phyloP scores from a whole-genome alignment of 2,797 vertebrate species.

The Brotula barbata region DNA sequence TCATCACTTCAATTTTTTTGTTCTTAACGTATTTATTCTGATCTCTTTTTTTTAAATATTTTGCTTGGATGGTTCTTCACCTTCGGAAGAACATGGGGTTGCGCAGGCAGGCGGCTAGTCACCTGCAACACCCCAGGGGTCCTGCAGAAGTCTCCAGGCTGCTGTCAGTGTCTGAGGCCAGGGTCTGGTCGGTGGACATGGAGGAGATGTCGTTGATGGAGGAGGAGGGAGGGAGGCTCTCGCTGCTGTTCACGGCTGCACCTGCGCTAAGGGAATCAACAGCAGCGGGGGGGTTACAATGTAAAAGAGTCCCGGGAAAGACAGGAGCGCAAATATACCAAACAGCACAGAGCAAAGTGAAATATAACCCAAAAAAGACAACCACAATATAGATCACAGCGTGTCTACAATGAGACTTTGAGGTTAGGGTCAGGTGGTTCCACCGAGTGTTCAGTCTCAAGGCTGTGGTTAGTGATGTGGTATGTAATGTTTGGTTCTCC shows the following conservation, averaged over 20 bases:
- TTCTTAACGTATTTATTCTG: conserved; percentile 60
- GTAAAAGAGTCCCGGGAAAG: conserved; percentile 59
- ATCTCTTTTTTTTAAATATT: conserved; percentile 34
- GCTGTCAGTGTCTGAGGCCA: conserved; percentile 99
- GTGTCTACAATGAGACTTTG: conserved; percentile 42
- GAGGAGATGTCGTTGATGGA: conserved; percentile 99
- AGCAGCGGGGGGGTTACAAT: conserved; percentile 89
- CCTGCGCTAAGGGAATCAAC: conserved; percentile 99
- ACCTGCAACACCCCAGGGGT: conserved; percentile 99
- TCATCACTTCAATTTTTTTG: conserved; percentile 68
- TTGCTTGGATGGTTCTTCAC: conserved; percentile 76
- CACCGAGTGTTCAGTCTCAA: conserved; percentile 4
- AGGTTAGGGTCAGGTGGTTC: conserved; percentile 48
- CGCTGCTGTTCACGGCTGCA: conserved; percentile 99
- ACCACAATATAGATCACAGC: conserved; percentile 45
- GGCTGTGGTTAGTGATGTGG: background rate
- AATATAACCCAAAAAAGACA: conserved; percentile 21
- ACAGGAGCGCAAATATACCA: conserved; percentile 27
- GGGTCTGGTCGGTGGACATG: conserved; percentile 99
- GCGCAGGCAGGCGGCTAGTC: conserved; percentile 99
- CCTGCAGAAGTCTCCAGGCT: conserved; percentile 99
- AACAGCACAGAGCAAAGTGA: background rate
- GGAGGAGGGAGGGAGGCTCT: conserved; percentile 98
- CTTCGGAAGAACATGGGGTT: conserved; percentile 99
- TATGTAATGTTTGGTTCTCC: background rate